Evolutionary conservation across 2,888 invertebrate species (phyloP), one percentile per base, ranked within the genome.

Genomic region (Eudemis profundana): DNA sequence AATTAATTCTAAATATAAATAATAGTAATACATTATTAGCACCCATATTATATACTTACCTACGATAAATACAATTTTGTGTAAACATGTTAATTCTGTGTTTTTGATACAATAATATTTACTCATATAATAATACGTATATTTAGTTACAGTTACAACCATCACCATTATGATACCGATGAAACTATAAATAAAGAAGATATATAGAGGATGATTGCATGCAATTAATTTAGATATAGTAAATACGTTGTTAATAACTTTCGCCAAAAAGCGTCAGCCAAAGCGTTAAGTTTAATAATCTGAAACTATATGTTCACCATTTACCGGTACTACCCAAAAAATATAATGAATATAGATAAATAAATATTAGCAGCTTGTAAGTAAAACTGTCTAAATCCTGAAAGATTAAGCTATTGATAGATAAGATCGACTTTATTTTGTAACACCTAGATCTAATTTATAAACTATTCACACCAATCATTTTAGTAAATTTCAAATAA

Each of bases 81-180:
- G 53, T 65, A 29, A 19, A 53, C 51, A 65, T 8, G 27, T 29
- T 15, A 29, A 50, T 44, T 44, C 36, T 38, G 44, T 42, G 68
- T 61, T 29, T 46, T 61, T 56, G 69, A 69, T 69, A 68, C 62
- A 72, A 67, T 67, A 68, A 72, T 71, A 71, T 70, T 73, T 70
- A 29, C 21, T 44, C 36, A 27, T 53, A 53, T 36, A 59, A 38
- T 44, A 56, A n/a, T n/a, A n/a, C n/a, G 8, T 33, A 51, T 53
- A 61, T 38, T 36, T 15, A n/a, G 23, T 64, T 27, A 44, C 19
- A 33, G 67, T 79, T 84, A 90, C 92, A 93, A 93, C 92, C 92
- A 92, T 90, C 92, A 92, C 92, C 92, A 90, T 91, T 77, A 86
- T 88, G 89, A 80, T 79, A 89, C 88, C 89, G 85, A 91, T 90